Evolutionary conservation across 2,797 vertebrate species (phyloP), one percentile per base, ranked within the genome.

Genomic region (Glossophaga mutica): DNA sequence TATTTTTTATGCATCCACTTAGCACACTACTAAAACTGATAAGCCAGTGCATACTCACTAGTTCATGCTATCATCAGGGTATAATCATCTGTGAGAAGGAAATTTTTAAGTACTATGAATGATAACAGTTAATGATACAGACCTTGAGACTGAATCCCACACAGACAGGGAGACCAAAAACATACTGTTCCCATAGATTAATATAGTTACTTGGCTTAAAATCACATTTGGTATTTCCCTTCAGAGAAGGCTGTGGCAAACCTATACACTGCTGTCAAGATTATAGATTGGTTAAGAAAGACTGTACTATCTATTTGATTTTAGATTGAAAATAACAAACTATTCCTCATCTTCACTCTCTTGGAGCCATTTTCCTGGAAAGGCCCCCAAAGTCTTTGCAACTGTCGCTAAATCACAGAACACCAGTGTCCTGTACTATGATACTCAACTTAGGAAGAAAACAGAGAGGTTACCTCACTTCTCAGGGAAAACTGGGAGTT

Each of bases 191-290:
- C 37, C 68, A 22, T 74, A 70, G 42, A 50, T 86, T 79, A 77
- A 87, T 37, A 87, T n/a, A 79, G 55, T 70, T 76, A 81, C 12
- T 50, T 84, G 73, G 57, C 50, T 85, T 87, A 37, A 90, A 86
- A 85, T 79, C 57, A 96, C 59, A 68, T 83, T 85, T 88, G 90
- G 22, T 68, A 62, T 55, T 90, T 88, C 70, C 32, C 62, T 90
- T 76, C 90, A 62, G 32, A 73, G 88, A 87, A 95, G n/a, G 67
- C 71, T 87, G 32, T 79, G 78, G 32, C 44, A 90, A 87, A 82
- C 34, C 71, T 68, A 67, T 37, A 84, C n/a, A 42, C 39, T 79
- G 22, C 44, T 83, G 39, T 74, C 11, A 62, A 67, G 92, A 76
- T 78, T 95, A 81, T 11, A 62, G 19, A 48, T 9, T 83, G 55